Base-by-base conservation (phyloP, 2,113 vertebrate species). In the Salvator merianae region DNA sequence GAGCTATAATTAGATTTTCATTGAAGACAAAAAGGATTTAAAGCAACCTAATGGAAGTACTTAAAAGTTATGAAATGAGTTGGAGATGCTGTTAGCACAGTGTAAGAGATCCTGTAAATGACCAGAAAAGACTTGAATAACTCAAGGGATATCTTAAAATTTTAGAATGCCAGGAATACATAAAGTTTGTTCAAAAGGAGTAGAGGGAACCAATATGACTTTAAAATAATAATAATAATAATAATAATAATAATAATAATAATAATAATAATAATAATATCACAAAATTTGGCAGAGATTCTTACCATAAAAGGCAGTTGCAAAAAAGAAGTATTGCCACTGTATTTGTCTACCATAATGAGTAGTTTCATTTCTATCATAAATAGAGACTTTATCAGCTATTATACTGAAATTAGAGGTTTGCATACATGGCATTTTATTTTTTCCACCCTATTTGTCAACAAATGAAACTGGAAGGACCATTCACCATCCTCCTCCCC, bases 21-120 rank as follows among this genome's bases (percentile, higher is more conserved):
- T 36, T 83, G 82, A 83, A 66, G 63, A 76, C 82, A 83, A 83
- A 83, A 76, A 36, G 59, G 40, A 50, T 83, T 76, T 66, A 65
- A 66, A 83, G 62, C n/a, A 68, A 36, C 40, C 40, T 83, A 83
- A 83, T 83, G 63, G 38, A 83, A 38, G 30, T 50, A 75, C 34
- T 83, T 76, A 68, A 75, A 59, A 83, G 66, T 66, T 65, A 83
- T 76, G 62, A 34, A 81, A 34, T 22, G n/a, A 50, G 13, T 66
- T 22, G n/a, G n/a, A 83, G 62, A 83, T n/a, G 16, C 22, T 24
- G 40, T 34, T 69, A 26, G 38, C 7, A 74, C 30, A 34, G 34
- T 8, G 55, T 50, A 32, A 40, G 55, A 59, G 55, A 59, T 59
- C 50, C 55, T 59, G 16, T 20, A 59, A 83, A 75, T 47, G 13